Base-by-base conservation (phyloP, 2,113 vertebrate species). In the Nothoprocta perdicaria region DNA sequence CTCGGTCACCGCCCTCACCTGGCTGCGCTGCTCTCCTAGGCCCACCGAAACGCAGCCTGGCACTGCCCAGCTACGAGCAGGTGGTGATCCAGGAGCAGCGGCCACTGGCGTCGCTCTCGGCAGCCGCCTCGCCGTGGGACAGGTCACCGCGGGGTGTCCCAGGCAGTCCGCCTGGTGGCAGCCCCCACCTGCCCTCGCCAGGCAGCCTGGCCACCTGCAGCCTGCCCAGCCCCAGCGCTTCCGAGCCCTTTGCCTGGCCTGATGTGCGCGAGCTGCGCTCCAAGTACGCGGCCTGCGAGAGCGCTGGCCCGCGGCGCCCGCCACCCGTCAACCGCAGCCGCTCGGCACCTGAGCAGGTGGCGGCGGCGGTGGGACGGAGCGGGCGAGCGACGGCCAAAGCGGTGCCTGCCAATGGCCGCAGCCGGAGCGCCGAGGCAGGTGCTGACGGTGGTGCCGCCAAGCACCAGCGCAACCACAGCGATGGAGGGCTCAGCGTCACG, bases 211-310 rank as follows among this genome's bases (percentile, higher is more conserved):
- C 9, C 9, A 78, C 93, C 18, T 94, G 48, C 79, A 98, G 97
- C 81, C 97, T 97, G 9, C 90, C 94, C 7, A 98, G 98, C 89
- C 98, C 98, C 5, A 50, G 96, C 1, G 88, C 95, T 10, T 40
- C 96, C 0, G 98, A 99, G 84, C 96, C 93, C 74, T 99, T 99
- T 86, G 73, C 96, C 69, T 99, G 99, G 99, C 99, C 99, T 0
- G 98, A 99, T 0, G 98, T 99, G 29, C 98, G 97, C 65, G 98
- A 98, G 94, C 98, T 99, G 52, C 96, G 98, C 79, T 98, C 98
- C 78, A 98, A 97, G 84, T 99, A 99, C 57, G 77, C 96, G 13
- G 23, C 50, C 60, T 92, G 82, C 26, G 60, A 72, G 0, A 85
- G 65, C 0, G 82, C 46, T 75, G 3, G 80, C 33, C 2, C 53